These are phyloP conservation scores for Neuroscelio doddi DNA, from an alignment of 2,888 invertebrate species.

Conservation along the genomic window DNA sequence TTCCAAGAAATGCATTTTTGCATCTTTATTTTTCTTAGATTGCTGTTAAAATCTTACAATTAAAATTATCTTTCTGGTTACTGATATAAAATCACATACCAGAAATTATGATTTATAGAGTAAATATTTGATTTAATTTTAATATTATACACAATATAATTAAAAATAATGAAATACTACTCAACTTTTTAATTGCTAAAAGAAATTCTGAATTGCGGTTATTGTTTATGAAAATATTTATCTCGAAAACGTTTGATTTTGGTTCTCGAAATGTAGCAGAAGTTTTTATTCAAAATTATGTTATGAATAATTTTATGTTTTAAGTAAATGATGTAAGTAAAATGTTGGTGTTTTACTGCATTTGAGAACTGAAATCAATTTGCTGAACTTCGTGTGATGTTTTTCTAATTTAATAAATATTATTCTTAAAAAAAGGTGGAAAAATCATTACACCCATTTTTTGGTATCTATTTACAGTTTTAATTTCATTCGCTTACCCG, in stretches of 20 bases:
- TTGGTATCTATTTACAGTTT: conserved; percentile 6
- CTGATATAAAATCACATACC: no score
- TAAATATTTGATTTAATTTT: no score
- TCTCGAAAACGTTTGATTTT: no score
- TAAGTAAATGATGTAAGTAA: no score
- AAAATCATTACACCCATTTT: background rate
- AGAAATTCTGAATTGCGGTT: background rate
- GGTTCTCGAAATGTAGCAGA: no score
- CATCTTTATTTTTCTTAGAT: background rate
- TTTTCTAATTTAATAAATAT: conserved; percentile 8
- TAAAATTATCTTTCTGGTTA: no score
- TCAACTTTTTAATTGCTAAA: background rate
- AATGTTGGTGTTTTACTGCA: background rate
- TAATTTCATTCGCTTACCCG: background rate
- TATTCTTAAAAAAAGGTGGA: background rate
- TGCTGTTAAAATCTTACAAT: no score
- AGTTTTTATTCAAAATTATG: no score
- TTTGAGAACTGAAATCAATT: background rate
- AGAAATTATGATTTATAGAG: no score
- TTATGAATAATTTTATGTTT: no score
- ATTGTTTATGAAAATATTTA: background rate
- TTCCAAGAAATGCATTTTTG: background rate
- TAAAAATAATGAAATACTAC: no score
- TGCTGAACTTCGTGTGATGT: background rate
- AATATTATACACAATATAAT: no score